phyloP scores from a whole-genome alignment of 2,797 vertebrate species.

The Sebastes vulpes region DNA sequence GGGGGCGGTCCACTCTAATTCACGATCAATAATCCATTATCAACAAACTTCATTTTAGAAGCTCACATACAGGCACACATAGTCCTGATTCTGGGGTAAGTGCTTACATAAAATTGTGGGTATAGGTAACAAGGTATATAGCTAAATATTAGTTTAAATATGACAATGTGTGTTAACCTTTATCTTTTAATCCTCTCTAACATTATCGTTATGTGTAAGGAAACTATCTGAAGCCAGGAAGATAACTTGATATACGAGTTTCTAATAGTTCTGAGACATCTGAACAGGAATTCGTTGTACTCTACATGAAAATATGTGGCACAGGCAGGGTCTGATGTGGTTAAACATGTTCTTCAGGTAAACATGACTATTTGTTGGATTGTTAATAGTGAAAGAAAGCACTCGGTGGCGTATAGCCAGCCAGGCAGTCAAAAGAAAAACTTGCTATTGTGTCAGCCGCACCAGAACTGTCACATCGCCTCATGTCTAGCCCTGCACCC shows the following conservation, averaged over 20 bases:
- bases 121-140: conserved; percentile 6
- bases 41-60: conserved; percentile 89
- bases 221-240: not conserved
- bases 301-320: not conserved
- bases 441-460: conserved; percentile 84
- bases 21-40: conserved; percentile 98
- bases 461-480: conserved; percentile 89
- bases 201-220: not conserved
- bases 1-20: conserved; percentile 88
- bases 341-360: conserved; percentile 39
- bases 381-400: conserved; percentile 60
- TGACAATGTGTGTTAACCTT: not conserved
- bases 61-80: conserved; percentile 55
- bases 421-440: conserved; percentile 75
- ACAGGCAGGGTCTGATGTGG: conserved; percentile 5
- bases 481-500: conserved; percentile 84
- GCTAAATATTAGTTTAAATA: not conserved
- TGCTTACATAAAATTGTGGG: conserved; percentile 1
- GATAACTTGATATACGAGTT: not conserved
- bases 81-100: conserved; percentile 21
- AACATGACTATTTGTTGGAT: conserved; percentile 43
- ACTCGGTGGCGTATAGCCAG: conserved; percentile 44
- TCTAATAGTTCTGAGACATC: not conserved
- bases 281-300: not conserved
- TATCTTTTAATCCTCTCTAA: not conserved